Percentiles rank a stretch among this genome's conserved stretches.
Conservation (phyloP, 2,888 invertebrate genomes). For the Caenorhabditis zanzibari region DNA sequence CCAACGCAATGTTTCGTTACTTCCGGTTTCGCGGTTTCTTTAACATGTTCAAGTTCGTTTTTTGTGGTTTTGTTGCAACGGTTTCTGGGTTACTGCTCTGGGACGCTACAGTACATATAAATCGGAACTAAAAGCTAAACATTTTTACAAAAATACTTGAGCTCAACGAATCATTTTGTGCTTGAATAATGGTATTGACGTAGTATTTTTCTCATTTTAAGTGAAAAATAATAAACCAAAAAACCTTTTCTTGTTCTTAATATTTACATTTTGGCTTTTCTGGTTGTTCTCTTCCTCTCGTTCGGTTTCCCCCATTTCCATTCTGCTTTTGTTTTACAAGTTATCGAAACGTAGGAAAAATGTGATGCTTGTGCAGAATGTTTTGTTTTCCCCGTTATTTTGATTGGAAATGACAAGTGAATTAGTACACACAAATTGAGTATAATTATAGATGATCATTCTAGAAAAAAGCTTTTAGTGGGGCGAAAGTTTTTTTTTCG, state of each 20-base stretch:
- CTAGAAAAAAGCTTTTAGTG: slow-evolving; percentile 20
- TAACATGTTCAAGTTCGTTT: not conserved
- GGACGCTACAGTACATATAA: no score
- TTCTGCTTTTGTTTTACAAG: not conserved
- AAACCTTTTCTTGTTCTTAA: slow-evolving; percentile 23
- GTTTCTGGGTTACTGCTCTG: no score
- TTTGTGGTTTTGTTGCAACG: not conserved
- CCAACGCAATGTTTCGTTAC: slow-evolving; percentile 13
- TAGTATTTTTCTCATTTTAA: not conserved
- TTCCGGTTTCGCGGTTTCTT: slow-evolving; percentile 34
- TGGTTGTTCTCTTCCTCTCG: not conserved
- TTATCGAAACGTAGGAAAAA: not conserved
- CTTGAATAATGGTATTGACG: no score
- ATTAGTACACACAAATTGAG: slow-evolving; percentile 6
- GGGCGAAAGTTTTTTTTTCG: not conserved
- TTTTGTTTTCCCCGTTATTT: not conserved
- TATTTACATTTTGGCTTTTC: slow-evolving; percentile 32
- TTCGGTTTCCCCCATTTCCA: not conserved
- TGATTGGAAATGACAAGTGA: slow-evolving; percentile 3
- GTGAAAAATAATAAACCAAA: not conserved
- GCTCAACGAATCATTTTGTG: no score
- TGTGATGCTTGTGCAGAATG: not conserved
- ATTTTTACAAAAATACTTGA: no score
- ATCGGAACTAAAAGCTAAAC: no score
- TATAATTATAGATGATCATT: not conserved